These are phyloP conservation scores for Petrocephalus microphthalmus DNA, from an alignment of 2,113 vertebrate genomes.

Conservation along the genomic window DNA sequence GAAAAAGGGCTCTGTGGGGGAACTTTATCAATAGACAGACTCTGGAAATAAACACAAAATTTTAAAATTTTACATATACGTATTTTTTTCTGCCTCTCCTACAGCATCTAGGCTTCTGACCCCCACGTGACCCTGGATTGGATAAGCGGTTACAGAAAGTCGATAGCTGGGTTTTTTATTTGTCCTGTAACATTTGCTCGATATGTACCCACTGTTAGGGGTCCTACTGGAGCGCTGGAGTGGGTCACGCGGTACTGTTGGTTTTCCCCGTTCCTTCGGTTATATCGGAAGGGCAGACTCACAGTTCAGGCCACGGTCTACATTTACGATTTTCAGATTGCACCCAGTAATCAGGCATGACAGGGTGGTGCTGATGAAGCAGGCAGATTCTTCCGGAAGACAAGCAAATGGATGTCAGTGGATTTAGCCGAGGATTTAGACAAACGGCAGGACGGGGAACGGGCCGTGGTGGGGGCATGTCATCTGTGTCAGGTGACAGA, in stretches of 20 bases:
- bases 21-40: not conserved
- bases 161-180: not conserved
- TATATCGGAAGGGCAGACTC: not conserved
- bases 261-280: not conserved
- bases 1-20: not conserved
- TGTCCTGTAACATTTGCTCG: not conserved
- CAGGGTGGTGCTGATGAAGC: not conserved
- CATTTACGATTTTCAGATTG: not conserved
- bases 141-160: not conserved
- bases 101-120: not conserved
- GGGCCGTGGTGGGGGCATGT: not conserved
- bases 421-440: not conserved
- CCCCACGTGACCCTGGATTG: not conserved
- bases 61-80: not conserved
- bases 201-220: not conserved
- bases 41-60: not conserved
- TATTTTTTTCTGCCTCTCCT: not conserved
- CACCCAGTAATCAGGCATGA: constrained; percentile 8
- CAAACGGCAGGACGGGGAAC: not conserved
- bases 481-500: not conserved
- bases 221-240: not conserved
- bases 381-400: not conserved
- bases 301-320: not conserved
- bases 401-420: not conserved
- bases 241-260: not conserved